phyloP scores from a whole-genome alignment of 2,113 vertebrate species.

The Cyprinus carpio region DNA sequence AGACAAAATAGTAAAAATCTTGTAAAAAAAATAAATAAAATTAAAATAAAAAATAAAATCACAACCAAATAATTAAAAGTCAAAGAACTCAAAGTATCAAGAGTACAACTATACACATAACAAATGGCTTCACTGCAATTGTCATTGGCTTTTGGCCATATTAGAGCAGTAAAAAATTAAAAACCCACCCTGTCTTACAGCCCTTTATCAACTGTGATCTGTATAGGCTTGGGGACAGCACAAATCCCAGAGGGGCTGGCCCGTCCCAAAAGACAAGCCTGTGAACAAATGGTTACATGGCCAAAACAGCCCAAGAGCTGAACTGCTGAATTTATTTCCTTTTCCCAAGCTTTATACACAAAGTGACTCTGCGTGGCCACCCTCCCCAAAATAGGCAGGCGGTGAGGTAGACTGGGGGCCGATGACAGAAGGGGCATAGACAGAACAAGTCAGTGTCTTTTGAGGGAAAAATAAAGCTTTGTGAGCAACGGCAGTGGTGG shows the following conservation, averaged over 20 bases:
- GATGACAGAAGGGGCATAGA: constrained; percentile 68
- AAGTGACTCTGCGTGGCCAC: constrained; percentile 66
- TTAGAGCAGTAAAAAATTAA: constrained; percentile 38
- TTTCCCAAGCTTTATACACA: constrained; percentile 84
- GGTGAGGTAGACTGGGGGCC: constrained; percentile 63
- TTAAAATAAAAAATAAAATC: too few species aligned
- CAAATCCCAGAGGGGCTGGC: constrained; percentile 76
- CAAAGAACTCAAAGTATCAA: not conserved
- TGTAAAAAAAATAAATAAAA: not conserved
- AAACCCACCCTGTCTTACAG: constrained; percentile 37
- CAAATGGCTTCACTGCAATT: not conserved
- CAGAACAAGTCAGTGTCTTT: constrained; percentile 70
- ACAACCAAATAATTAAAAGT: not conserved
- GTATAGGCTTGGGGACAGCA: constrained; percentile 75
- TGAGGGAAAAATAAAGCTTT: constrained; percentile 82
- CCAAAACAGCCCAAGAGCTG: constrained; percentile 82
- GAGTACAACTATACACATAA: not conserved
- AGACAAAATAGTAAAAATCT: not conserved
- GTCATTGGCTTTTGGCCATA: constrained; percentile 32
- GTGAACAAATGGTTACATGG: constrained; percentile 88
- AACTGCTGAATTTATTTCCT: constrained; percentile 88
- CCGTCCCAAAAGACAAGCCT: constrained; percentile 81
- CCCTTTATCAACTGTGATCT: constrained; percentile 56
- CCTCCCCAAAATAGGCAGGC: constrained; percentile 34
- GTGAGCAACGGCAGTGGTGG: constrained; percentile 83